Evolutionary conservation across 2,113 vertebrate species (phyloP).

Genomic region (Seriola quinqueradiata): DNA sequence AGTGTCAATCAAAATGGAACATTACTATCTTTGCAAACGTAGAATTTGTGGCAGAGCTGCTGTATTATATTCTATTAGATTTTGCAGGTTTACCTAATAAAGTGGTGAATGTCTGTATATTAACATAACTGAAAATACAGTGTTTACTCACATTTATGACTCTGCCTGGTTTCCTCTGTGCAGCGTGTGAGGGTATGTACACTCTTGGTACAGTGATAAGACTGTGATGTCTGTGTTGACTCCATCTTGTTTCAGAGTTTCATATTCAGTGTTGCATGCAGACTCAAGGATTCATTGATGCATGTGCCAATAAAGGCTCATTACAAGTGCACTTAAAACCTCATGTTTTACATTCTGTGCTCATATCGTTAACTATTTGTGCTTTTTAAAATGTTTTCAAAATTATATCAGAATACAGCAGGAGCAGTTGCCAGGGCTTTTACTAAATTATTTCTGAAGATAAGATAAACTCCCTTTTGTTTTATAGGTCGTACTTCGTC

Average conservation of each 20-base stretch:
- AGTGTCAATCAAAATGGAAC: not conserved
- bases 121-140: not conserved
- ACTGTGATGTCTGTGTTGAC: conserved; percentile 48
- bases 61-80: not conserved
- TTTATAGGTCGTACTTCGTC: conserved; percentile 94
- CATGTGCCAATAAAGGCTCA: conserved; percentile 32
- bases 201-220: conserved; percentile 35
- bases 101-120: not conserved
- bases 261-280: conserved; percentile 62
- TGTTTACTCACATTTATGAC: conserved; percentile 37
- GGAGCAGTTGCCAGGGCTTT: not conserved
- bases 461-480: conserved; percentile 10
- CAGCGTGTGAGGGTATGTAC: conserved; percentile 88
- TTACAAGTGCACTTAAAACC: conserved; percentile 1
- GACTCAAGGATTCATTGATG: conserved; percentile 12
- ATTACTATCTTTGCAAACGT: not conserved
- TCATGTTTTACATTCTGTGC: conserved; percentile 15
- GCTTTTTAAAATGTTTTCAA: not conserved
- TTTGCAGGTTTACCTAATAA: not conserved
- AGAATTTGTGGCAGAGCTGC: not conserved
- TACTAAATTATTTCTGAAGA: not conserved
- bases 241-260: conserved; percentile 38
- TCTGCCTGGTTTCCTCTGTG: conserved; percentile 78
- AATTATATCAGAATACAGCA: not conserved
- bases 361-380: conserved; percentile 1